Percentiles rank a stretch among this genome's conserved stretches.
Conservation (phyloP, 2,797 vertebrate genomes). For the Carapus acus region DNA sequence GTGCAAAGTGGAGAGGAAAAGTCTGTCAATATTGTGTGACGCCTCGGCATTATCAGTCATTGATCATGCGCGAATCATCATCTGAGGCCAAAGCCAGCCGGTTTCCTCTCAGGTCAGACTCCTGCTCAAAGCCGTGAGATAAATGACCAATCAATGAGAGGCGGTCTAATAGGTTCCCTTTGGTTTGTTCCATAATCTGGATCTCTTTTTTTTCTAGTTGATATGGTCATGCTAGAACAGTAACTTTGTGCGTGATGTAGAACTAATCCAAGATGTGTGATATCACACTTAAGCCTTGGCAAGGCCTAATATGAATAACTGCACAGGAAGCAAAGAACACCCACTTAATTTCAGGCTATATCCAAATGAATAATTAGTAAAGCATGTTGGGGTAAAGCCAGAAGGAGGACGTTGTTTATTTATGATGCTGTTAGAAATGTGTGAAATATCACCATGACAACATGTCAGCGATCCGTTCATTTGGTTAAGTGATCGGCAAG, state of each 20-base stretch:
- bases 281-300: no score
- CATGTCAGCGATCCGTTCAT: slow-evolving; percentile 57
- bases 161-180: slow-evolving; percentile 39
- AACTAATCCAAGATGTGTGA: no score
- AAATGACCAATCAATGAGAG: slow-evolving; percentile 57
- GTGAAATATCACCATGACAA: slow-evolving; percentile 62
- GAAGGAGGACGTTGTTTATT: slow-evolving; percentile 49
- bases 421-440: slow-evolving; percentile 57
- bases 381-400: slow-evolving; percentile 21
- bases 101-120: slow-evolving; percentile 43
- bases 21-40: slow-evolving; percentile 53
- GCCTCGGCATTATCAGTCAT: slow-evolving; percentile 52
- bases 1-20: slow-evolving; percentile 30
- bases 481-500: slow-evolving; percentile 64
- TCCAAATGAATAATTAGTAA: slow-evolving; percentile 64
- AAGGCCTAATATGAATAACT: slow-evolving; percentile 19
- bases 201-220: slow-evolving; percentile 35
- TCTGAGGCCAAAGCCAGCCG: slow-evolving; percentile 41
- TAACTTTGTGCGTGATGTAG: slow-evolving; percentile 34
- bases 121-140: slow-evolving; percentile 41
- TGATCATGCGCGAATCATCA: slow-evolving; percentile 57
- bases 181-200: slow-evolving; percentile 14
- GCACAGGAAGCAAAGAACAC: slow-evolving; percentile 42
- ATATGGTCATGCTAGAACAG: slow-evolving; percentile 44
- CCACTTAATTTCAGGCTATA: slow-evolving; percentile 45